These are phyloP conservation scores for Thera obeliscata DNA, from an alignment of 2,888 invertebrate genomes.

Conservation along the genomic window DNA sequence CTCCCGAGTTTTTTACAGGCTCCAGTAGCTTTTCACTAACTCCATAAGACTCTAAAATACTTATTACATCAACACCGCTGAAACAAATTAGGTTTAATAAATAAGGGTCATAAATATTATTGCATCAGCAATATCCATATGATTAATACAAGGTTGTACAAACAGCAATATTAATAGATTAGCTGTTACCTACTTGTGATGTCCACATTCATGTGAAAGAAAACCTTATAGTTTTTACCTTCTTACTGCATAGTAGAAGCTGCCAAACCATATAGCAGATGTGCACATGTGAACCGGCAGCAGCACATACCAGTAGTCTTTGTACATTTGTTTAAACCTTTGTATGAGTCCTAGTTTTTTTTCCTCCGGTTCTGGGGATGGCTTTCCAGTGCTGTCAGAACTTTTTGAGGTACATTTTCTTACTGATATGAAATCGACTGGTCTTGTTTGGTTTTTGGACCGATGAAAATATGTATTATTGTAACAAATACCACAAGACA, in stretches of 20 bases:
- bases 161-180: too few species aligned
- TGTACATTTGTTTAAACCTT: conserved; percentile 94
- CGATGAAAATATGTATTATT: conserved; percentile 47
- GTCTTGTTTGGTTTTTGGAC: conserved; percentile 47
- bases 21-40: conserved; percentile 91
- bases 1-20: conserved; percentile 90
- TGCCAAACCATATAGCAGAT: conserved; percentile 94
- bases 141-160: too few species aligned
- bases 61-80: conserved; percentile 96
- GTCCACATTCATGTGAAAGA: too few species aligned
- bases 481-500: conserved; percentile 60
- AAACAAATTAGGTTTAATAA: conserved; percentile 51
- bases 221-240: conserved; percentile 83
- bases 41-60: conserved; percentile 90
- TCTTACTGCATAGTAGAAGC: conserved; percentile 93
- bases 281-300: conserved; percentile 96
- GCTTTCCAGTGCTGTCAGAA: conserved; percentile 40
- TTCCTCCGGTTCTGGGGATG: conserved; percentile 46
- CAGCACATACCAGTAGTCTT: conserved; percentile 98
- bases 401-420: conserved; percentile 55
- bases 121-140: conserved; percentile 13
- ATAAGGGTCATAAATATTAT: conserved; percentile 1
- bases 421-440: conserved; percentile 42
- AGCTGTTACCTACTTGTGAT: too few species aligned
- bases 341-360: conserved; percentile 77